phyloP scores from a whole-genome alignment of 2,888 invertebrate genomes.

The Trisateles emortualis region DNA sequence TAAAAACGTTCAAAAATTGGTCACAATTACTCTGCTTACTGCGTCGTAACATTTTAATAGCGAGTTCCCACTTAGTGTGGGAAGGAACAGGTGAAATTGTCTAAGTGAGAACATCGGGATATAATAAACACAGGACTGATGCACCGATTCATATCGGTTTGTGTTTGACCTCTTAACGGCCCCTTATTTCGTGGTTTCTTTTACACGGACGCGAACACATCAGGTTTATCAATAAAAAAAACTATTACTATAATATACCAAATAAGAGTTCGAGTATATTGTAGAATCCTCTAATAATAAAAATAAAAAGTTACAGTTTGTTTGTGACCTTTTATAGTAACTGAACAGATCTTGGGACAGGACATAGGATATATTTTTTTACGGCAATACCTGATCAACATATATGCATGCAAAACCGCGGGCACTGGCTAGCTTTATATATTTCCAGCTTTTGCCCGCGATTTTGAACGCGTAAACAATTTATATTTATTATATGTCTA shows the following conservation, averaged over 20 bases:
- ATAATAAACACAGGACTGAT: conserved; percentile 12
- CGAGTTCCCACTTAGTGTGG: conserved; percentile 74
- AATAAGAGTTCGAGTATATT: no score
- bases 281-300: no score
- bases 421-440: no score
- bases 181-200: conserved; percentile 6
- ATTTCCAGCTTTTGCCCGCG: no score
- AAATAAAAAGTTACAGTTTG: no score
- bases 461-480: no score
- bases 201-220: neutral
- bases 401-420: no score
- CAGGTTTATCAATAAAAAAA: neutral
- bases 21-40: conserved; percentile 80
- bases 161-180: conserved; percentile 14
- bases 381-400: no score
- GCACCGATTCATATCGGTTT: conserved; percentile 23
- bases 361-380: no score
- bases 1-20: conserved; percentile 82
- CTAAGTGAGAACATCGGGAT: conserved; percentile 13
- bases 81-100: conserved; percentile 55
- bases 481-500: no score
- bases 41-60: conserved; percentile 83
- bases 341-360: no score
- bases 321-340: no score
- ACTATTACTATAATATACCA: neutral